Conservation (phyloP, 2,888 invertebrate species). For the Torymus auratus region DNA sequence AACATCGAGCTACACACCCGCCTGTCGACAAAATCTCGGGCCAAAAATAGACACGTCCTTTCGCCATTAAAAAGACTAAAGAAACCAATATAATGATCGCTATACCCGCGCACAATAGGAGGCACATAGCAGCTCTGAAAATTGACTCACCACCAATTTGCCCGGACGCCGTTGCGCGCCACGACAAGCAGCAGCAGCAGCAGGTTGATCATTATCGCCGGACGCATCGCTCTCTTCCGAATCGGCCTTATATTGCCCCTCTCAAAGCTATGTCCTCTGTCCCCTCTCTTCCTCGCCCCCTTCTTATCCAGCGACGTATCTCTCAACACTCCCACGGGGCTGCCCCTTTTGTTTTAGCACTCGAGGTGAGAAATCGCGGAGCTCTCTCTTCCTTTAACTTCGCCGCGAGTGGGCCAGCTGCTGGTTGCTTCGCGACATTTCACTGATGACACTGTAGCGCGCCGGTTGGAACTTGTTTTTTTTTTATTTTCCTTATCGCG, state of each 20-base stretch:
- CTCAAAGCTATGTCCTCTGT: background rate
- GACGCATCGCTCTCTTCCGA: constrained; percentile 28
- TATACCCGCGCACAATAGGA: no score
- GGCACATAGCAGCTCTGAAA: constrained; percentile 29
- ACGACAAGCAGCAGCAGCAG: constrained; percentile 64
- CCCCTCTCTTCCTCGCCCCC: background rate
- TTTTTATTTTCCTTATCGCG: no score
- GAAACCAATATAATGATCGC: no score
- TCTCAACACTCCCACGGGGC: background rate
- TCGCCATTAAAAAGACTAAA: no score
- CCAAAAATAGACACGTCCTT: no score
- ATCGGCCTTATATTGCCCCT: background rate
- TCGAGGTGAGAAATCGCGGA: background rate
- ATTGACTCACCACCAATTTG: constrained; percentile 75
- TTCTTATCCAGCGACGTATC: background rate
- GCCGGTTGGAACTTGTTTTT: no score
- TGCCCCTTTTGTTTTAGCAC: no score
- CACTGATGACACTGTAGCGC: no score
- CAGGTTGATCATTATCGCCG: constrained; percentile 11
- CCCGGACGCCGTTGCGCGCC: constrained; percentile 70
- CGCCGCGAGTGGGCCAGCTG: constrained; percentile 8
- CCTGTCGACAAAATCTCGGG: no score
- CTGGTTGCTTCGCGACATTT: constrained; percentile 17
- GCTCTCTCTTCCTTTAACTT: constrained; percentile 9
- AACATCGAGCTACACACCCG: no score